Conservation (phyloP, 2,113 vertebrate genomes). For the Mesembrinibis cayennensis region DNA sequence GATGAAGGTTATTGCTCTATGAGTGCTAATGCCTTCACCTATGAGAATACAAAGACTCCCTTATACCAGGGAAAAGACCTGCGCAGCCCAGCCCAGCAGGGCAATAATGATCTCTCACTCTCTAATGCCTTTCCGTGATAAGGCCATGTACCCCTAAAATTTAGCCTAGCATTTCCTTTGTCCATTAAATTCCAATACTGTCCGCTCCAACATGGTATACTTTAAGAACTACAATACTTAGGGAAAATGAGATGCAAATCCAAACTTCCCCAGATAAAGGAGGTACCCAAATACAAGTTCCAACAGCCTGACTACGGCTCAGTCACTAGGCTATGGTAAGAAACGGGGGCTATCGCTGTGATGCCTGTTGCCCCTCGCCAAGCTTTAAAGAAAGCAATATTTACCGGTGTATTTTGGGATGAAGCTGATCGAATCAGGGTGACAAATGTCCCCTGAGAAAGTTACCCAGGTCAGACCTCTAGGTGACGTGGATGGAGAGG, state of each 20-base stretch:
- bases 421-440: background rate
- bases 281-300: background rate
- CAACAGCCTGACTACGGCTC: background rate
- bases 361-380: background rate
- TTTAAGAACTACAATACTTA: background rate
- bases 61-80: background rate
- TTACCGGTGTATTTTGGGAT: background rate
- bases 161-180: background rate
- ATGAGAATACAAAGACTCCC: background rate
- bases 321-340: background rate
- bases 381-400: background rate
- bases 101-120: background rate
- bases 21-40: background rate
- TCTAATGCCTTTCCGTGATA: background rate
- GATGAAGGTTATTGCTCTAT: background rate
- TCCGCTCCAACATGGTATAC: background rate
- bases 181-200: background rate
- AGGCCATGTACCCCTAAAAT: background rate
- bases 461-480: background rate
- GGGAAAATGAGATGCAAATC: background rate
- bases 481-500: background rate
- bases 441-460: background rate
- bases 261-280: background rate
- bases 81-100: background rate
- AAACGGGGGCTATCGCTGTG: background rate